Conservation (phyloP, 2,797 vertebrate genomes). For the Takifugu ocellatus region DNA sequence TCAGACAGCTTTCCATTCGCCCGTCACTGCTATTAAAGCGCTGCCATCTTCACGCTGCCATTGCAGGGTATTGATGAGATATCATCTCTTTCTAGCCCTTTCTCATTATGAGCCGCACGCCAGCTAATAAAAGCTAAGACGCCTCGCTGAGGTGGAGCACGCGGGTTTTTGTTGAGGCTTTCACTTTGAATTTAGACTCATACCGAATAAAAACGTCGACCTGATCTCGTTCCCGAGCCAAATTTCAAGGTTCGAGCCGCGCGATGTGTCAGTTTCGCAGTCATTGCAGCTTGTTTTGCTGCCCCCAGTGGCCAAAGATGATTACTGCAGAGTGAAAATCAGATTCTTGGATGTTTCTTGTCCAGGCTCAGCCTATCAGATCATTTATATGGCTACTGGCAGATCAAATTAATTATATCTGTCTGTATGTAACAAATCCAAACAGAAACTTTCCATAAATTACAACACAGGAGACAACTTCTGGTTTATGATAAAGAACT, state of each 20-base stretch:
- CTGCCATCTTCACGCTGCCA: too few relatives aligned
- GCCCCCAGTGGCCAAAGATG: background rate
- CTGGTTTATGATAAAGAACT: slow-evolving; percentile 39
- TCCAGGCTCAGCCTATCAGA: background rate
- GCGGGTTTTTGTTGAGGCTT: background rate
- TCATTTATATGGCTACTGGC: background rate
- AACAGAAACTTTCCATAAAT: slow-evolving; percentile 11
- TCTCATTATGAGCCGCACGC: too few relatives aligned
- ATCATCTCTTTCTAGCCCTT: too few relatives aligned
- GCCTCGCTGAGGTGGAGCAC: too few relatives aligned
- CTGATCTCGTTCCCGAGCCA: background rate
- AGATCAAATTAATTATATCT: background rate
- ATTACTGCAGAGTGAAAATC: too few relatives aligned
- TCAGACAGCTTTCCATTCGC: too few relatives aligned
- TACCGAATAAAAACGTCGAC: background rate
- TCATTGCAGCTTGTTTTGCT: background rate
- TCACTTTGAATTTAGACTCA: background rate
- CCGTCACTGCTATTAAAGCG: too few relatives aligned
- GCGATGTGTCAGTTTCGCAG: background rate
- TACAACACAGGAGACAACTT: slow-evolving; percentile 38
- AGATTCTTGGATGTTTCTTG: too few relatives aligned
- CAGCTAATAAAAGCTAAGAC: too few relatives aligned
- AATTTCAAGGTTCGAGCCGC: background rate
- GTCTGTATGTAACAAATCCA: background rate
- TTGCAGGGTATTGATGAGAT: too few relatives aligned